phyloP scores from a whole-genome alignment of 2,888 invertebrate species.

The Xestia ashworthii region DNA sequence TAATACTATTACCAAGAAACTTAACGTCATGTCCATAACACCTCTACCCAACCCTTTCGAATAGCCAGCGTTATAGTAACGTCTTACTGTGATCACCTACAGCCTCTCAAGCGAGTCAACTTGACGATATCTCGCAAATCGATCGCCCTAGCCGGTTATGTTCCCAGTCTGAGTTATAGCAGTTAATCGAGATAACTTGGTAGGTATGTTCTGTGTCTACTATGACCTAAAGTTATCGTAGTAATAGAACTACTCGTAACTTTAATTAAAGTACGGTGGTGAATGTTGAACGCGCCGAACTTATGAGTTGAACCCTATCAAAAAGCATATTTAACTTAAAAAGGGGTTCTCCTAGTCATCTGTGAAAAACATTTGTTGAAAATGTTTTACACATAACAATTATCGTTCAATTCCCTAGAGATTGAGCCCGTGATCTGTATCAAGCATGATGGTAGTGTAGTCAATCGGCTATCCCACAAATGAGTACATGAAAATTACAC shows the following conservation, averaged over 20 bases:
- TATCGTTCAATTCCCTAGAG: not conserved
- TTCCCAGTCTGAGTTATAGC: slow-evolving; percentile 10
- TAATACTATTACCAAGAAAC: slow-evolving; percentile 8
- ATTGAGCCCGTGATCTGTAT: not conserved
- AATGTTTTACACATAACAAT: not conserved
- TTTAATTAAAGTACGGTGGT: slow-evolving; percentile 36
- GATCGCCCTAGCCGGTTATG: slow-evolving; percentile 27
- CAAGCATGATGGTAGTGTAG: not conserved
- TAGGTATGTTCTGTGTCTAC: not conserved
- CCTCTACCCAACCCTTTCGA: slow-evolving; percentile 11
- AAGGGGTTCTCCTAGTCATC: not conserved
- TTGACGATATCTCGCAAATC: slow-evolving; percentile 42
- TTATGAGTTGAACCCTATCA: not conserved
- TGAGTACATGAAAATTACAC: not conserved
- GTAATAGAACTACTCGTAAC: slow-evolving; percentile 5
- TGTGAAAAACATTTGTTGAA: not conserved
- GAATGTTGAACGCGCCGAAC: not conserved
- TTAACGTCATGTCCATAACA: not conserved
- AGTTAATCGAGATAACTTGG: slow-evolving; percentile 3
- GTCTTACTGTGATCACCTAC: slow-evolving; percentile 23
- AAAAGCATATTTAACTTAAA: not conserved
- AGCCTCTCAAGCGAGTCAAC: slow-evolving; percentile 21
- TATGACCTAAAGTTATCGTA: slow-evolving; percentile 2
- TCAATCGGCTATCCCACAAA: not conserved
- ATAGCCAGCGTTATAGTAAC: slow-evolving; percentile 10